phyloP scores from a whole-genome alignment of 1,140 invertebrate genomes.

The Palaemon carinicauda region DNA sequence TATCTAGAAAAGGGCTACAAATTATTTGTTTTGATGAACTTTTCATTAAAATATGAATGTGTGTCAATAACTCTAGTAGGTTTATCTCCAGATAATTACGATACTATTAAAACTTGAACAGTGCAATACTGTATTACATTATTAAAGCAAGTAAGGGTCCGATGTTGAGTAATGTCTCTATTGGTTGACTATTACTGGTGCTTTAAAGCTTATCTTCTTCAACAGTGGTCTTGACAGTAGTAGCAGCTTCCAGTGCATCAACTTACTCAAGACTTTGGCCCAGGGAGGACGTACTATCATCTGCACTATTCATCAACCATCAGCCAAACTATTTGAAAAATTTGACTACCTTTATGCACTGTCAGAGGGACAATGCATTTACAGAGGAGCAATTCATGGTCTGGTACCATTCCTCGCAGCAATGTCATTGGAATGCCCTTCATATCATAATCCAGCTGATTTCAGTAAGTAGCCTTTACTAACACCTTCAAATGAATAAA shows the following conservation, averaged over 20 bases:
- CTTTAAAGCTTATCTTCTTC: not conserved
- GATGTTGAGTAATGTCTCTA: not conserved
- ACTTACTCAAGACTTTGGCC: conserved; percentile 80
- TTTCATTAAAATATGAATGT: no score
- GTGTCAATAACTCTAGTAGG: no score
- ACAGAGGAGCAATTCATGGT: conserved; percentile 81
- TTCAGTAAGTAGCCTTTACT: conserved; percentile 74
- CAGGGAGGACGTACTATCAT: conserved; percentile 90
- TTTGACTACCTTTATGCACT: conserved; percentile 92
- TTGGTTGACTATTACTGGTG: not conserved
- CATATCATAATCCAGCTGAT: conserved; percentile 96
- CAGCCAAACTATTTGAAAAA: conserved; percentile 93
- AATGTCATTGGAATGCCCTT: conserved; percentile 85
- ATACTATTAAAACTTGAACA: no score
- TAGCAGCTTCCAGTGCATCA: conserved; percentile 83
- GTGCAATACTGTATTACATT: no score
- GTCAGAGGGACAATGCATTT: conserved; percentile 90
- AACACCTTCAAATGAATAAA: not conserved
- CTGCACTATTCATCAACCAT: conserved; percentile 97
- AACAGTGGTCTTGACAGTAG: conserved; percentile 85
- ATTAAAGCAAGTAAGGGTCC: no score
- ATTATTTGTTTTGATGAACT: no score
- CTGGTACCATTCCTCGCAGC: conserved; percentile 86
- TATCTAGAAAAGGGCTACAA: no score
- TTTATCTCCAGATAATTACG: no score